Evolutionary conservation across 1,140 invertebrate genomes (phyloP).

Genomic region (Lordiphosa collinella): DNA sequence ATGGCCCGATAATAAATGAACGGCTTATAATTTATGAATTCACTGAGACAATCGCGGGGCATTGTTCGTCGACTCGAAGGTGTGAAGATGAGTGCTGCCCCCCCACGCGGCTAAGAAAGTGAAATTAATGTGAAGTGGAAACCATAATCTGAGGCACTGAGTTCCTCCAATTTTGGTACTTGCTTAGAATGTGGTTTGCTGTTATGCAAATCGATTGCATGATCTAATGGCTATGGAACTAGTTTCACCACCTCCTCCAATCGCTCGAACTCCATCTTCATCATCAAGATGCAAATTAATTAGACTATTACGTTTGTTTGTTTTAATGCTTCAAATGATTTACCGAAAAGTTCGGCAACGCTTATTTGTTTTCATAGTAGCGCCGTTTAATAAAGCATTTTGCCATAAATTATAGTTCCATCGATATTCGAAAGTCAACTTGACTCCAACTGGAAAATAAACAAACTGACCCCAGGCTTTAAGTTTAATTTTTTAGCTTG

Average conservation of each 20-base stretch:
- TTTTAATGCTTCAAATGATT: constrained; percentile 61
- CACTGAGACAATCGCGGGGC: constrained; percentile 35
- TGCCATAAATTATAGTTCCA: constrained; percentile 47
- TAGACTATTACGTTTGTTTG: constrained; percentile 56
- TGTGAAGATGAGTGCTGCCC: constrained; percentile 42
- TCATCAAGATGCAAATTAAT: constrained; percentile 53
- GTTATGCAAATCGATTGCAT: constrained; percentile 48
- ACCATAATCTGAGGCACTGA: constrained; percentile 7
- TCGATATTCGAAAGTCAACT: constrained; percentile 43
- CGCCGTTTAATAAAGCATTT: constrained; percentile 47
- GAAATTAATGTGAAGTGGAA: constrained; percentile 51
- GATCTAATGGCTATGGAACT: constrained; percentile 49
- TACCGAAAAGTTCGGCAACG: constrained; percentile 43
- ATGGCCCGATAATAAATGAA: constrained; percentile 43
- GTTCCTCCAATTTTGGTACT: constrained; percentile 13
- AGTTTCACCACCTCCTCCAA: constrained; percentile 32
- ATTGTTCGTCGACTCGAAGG: constrained; percentile 48
- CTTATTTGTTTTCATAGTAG: constrained; percentile 43
- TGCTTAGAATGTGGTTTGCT: constrained; percentile 34
- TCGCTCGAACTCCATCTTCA: constrained; percentile 18
- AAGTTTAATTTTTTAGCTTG: constrained; percentile 28
- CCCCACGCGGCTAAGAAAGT: constrained; percentile 45
- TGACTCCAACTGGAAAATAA: constrained; percentile 1
- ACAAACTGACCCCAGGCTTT: constrained; percentile 24
- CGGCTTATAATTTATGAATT: constrained; percentile 55